Conservation (phyloP, 2,888 invertebrate species). For the Sinelater perroti region DNA sequence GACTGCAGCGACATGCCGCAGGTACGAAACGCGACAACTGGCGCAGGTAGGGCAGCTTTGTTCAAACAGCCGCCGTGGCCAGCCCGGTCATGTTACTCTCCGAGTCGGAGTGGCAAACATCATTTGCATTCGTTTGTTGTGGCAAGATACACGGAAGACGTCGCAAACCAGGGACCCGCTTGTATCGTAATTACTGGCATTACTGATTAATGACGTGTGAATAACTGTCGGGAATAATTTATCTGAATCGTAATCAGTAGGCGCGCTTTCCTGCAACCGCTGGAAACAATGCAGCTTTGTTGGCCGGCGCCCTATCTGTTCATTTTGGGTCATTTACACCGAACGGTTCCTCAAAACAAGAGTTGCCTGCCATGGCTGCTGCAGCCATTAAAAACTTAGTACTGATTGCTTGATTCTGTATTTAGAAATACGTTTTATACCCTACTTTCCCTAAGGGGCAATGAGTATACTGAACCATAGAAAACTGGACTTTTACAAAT, state of each 20-base stretch:
- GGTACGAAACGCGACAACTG: too few relatives aligned
- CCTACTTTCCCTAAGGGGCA: too few relatives aligned
- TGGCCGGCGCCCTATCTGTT: constrained; percentile 14
- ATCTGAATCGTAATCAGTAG: constrained; percentile 30
- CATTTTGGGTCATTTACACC: constrained; percentile 20
- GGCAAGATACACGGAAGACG: constrained; percentile 1
- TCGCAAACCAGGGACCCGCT: constrained; percentile 10
- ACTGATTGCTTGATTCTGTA: constrained; percentile 2
- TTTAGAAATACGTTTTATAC: too few relatives aligned
- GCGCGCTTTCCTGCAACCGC: constrained; percentile 14
- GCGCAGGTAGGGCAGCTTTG: constrained; percentile 14
- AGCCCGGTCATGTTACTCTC: constrained; percentile 22
- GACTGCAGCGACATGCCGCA: constrained; percentile 21
- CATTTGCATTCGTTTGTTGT: constrained; percentile 22
- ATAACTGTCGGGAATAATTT: constrained; percentile 33
- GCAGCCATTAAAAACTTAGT: not conserved
- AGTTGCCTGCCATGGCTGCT: not conserved
- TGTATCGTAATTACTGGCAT: constrained; percentile 29
- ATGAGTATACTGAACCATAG: too few relatives aligned
- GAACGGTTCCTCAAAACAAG: constrained; percentile 8
- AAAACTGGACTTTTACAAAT: too few relatives aligned
- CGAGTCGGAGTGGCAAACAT: constrained; percentile 16
- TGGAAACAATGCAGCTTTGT: constrained; percentile 20
- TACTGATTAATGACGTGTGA: constrained; percentile 32
- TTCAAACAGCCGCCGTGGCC: constrained; percentile 23